Evolutionary conservation across 2,888 invertebrate species (phyloP), one percentile per base, ranked within the genome.

Genomic region (Holacanthella duospinosa): DNA sequence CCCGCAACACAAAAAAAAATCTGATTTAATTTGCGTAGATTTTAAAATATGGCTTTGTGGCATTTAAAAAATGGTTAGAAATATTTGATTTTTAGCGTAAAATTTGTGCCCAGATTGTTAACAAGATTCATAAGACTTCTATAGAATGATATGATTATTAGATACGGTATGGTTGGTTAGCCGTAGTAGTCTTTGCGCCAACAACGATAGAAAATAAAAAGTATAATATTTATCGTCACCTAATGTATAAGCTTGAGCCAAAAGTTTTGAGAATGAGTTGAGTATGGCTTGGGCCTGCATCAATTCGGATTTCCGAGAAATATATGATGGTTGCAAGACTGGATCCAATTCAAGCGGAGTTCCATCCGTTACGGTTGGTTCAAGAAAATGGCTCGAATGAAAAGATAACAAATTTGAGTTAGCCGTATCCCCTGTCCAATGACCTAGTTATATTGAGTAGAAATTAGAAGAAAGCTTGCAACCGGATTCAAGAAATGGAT

Each of bases 321-420:
- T 21, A 55, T 54, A 61, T 6, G 55, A 6, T 53, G 27, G 56
- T 21, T 43, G 16, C 24, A 19, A 2, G 1, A 76, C 75, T 60
- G 78, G 72, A 0, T 77, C 76, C 62, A 85, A 79, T 0, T 73
- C 73, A 1, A 36, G 6, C 36, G 36, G 36, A 4, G 48, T 21
- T 48, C 48, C 48, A n/a, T 48, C 48, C 4, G 4, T n/a, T n/a
- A 48, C 21, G 4, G 48, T 4, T n/a, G 48, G 4, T 21, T 79
- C 71, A 54, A 89, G 75, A 74, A 86, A 82, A 19, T 84, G 84
- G 53, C 86, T 79, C 16, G 83, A 82, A 74, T 89, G 86, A 74
- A 84, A 86, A 0, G 90, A 87, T 27, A 94, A 68, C 9, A 86
- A 75, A 1, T 90, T 91, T 79, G 88, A 93, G 76, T 88, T 86